Evolutionary conservation across 37 sponge, comb jelly and placozoan genomes (phyloP).

Genomic region (Chondrilla cf. caribensis): DNA sequence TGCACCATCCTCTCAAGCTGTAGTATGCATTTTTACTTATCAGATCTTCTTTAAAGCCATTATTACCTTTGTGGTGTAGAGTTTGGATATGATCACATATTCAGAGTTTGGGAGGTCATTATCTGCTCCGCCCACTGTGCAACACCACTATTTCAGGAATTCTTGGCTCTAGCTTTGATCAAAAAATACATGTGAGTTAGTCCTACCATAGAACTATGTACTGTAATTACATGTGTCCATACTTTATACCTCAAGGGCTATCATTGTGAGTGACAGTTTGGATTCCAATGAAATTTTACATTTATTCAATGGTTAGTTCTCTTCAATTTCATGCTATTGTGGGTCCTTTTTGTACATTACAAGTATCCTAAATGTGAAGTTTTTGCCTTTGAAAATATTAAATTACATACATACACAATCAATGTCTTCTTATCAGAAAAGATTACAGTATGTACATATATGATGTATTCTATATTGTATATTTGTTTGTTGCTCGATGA

Average conservation of each 20-base stretch:
- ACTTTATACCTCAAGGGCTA: constrained; percentile 35
- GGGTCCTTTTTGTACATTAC: too few relatives aligned
- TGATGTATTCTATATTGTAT: too few relatives aligned
- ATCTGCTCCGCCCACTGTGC: constrained; percentile 67
- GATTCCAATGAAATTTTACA: constrained; percentile 90
- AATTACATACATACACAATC: too few relatives aligned
- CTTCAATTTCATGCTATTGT: too few relatives aligned
- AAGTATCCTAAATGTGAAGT: too few relatives aligned
- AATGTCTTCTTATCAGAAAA: too few relatives aligned
- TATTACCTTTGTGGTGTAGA: constrained; percentile 36
- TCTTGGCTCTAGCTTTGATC: constrained; percentile 84
- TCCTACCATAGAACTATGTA: not conserved
- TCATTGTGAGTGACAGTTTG: constrained; percentile 84
- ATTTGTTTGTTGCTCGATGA: too few relatives aligned
- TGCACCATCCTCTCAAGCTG: too few relatives aligned
- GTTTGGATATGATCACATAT: constrained; percentile 78
- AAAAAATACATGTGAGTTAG: constrained; percentile 79
- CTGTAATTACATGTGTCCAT: not conserved
- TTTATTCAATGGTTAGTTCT: constrained; percentile 67
- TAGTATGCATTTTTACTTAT: too few relatives aligned
- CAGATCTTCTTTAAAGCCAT: not conserved
- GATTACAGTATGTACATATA: too few relatives aligned
- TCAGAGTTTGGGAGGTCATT: constrained; percentile 82
- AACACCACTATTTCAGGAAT: constrained; percentile 75
- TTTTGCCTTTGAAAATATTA: too few relatives aligned